A percentile compares a stretch with the other conserved stretches of the same genome.
phyloP scores from a whole-genome alignment of 2,113 vertebrate genomes.

The Acinonyx jubatus region DNA sequence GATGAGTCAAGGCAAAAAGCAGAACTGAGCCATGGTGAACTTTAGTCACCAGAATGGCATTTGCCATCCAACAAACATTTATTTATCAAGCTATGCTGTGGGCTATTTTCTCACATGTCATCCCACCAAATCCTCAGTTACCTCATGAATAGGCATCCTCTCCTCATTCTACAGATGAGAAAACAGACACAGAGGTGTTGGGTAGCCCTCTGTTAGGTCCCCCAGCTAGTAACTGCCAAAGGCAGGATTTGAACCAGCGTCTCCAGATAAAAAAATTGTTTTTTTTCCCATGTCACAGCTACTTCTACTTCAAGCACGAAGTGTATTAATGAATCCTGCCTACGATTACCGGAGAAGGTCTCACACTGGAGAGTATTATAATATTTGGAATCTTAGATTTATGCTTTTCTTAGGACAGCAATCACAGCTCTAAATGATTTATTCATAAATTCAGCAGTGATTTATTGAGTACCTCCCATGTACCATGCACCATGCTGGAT shows the following conservation, averaged over 20 bases:
- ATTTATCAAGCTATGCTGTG: neutral
- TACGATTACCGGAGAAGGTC: neutral
- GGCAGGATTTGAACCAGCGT: neutral
- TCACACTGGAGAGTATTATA: neutral
- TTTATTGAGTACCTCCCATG: neutral
- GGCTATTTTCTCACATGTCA: neutral
- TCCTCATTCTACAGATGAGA: neutral
- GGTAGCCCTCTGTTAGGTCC: neutral
- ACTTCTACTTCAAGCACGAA: neutral
- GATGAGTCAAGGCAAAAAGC: conserved; percentile 55
- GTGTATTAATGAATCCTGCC: neutral
- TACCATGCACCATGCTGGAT: neutral
- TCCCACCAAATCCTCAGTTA: neutral
- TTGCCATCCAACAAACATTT: conserved; percentile 57
- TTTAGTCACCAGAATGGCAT: conserved; percentile 55
- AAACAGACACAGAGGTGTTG: neutral
- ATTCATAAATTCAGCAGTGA: neutral
- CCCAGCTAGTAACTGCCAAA: neutral
- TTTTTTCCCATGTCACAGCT: neutral
- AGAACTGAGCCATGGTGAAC: conserved; percentile 2
- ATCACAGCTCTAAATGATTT: neutral
- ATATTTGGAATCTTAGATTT: neutral
- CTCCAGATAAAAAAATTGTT: neutral
- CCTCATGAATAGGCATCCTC: neutral
- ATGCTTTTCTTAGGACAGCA: neutral